Evolutionary conservation across 1,140 invertebrate species (phyloP).

Genomic region (Cotesia vestalis): DNA sequence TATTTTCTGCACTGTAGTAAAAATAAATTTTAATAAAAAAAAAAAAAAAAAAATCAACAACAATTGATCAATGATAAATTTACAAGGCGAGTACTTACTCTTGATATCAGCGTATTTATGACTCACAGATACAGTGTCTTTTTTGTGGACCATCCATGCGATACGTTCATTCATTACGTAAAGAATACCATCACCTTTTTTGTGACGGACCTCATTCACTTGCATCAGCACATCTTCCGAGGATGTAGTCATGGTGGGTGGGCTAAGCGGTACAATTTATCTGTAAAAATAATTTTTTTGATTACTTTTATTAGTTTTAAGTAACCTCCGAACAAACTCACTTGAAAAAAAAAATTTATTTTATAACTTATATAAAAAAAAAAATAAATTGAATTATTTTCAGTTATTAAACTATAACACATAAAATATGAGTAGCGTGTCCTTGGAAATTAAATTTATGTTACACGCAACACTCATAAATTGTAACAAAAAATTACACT

Average conservation of each 20-base stretch:
- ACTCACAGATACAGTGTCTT: conserved; percentile 89
- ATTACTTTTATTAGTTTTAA: conserved; percentile 21
- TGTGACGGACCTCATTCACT: conserved; percentile 90
- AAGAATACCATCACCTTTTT: conserved; percentile 94
- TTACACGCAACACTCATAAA: conserved; percentile 16
- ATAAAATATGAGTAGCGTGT: conserved; percentile 41
- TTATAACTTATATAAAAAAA: no score
- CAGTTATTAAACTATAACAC: conserved; percentile 36
- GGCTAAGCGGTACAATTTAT: conserved; percentile 45
- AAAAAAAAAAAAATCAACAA: conserved; percentile 18
- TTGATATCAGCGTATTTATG: conserved; percentile 97
- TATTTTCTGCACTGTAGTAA: conserved; percentile 92
- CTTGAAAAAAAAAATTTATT: no score
- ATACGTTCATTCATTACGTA: conserved; percentile 96
- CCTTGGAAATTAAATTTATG: conserved; percentile 45
- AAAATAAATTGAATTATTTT: background rate
- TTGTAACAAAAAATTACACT: conserved; percentile 15
- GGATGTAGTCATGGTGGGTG: conserved; percentile 76
- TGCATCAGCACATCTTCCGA: conserved; percentile 94
- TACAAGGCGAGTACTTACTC: conserved; percentile 69
- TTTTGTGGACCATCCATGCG: conserved; percentile 94
- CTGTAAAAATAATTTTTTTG: conserved; percentile 39
- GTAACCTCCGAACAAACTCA: background rate
- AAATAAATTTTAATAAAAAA: conserved; percentile 30
- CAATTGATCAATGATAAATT: background rate